phyloP scores from a whole-genome alignment of 1,140 invertebrate genomes.

The Muscidifurax raptorellus region DNA sequence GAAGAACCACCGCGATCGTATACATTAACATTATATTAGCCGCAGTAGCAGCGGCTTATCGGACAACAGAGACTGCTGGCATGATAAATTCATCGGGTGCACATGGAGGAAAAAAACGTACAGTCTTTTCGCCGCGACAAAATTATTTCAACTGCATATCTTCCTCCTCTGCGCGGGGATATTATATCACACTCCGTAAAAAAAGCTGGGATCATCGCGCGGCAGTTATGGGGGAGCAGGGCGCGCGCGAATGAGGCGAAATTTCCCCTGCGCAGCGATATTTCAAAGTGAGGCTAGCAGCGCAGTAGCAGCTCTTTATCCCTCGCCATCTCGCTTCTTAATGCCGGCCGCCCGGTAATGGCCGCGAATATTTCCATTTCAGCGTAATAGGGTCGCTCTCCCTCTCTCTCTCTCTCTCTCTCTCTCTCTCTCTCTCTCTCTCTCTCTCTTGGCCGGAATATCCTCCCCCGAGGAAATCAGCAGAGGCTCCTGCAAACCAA shows the following conservation, averaged over 20 bases:
- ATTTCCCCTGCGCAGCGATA: constrained; percentile 11
- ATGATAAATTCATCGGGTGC: no score
- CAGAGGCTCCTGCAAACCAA: constrained; percentile 29
- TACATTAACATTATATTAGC: no score
- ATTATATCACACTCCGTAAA: no score
- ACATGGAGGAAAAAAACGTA: no score
- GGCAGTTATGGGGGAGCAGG: neutral
- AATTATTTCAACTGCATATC: neutral
- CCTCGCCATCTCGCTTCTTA: constrained; percentile 28
- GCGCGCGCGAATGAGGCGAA: neutral
- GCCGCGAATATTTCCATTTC: constrained; percentile 51
- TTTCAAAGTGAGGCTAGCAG: constrained; percentile 10
- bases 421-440: neutral
- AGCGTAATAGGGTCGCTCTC: constrained; percentile 46
- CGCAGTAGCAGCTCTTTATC: constrained; percentile 8
- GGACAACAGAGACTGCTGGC: no score
- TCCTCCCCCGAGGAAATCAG: constrained; percentile 54
- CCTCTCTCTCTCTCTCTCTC: neutral
- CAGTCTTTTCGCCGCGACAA: neutral
- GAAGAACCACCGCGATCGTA: no score
- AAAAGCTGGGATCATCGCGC: neutral
- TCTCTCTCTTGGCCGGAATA: constrained; percentile 30
- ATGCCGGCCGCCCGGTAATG: constrained; percentile 16
- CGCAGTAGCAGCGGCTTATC: no score
- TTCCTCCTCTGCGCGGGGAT: no score